Evolutionary conservation across 1,140 invertebrate species (phyloP), one percentile per base, ranked within the genome.

Genomic region (Magallana gigas): DNA sequence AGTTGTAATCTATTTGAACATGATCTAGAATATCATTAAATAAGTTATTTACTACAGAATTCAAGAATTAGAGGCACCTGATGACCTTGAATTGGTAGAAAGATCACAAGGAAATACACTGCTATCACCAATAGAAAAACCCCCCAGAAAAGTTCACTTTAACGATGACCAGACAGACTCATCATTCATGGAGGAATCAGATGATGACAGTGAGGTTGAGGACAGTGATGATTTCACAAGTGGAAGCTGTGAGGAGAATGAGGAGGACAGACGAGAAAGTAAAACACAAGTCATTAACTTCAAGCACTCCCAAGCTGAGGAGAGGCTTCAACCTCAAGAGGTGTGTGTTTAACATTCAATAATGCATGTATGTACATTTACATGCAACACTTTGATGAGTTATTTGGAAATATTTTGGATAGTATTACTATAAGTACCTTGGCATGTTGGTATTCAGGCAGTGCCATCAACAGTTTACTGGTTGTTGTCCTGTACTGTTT

Each of bases 151-250:
- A 71, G 84, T 71, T 57, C 48, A 76, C 18, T 71, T 23, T n/a
- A 14, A 58, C 36, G 87, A 85, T 23, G 80, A 85, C 18, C 76
- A 81, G 83, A 11, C 29, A n/a, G 71, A 60, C 14, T 57, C 59
- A 62, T 83, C 84, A 29, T 58, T 68, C n/a, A 56, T 64, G 18
- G 48, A 16, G 18, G 71, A 85, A 23, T 83, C 80, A 14, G 86
- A 81, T n/a, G 84, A 81, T 36, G 87, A 88, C 8, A 60, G 71
- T 83, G 87, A 88, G 9, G 59, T 76, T 8, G 84, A 82, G 59
- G 48, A 80, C 16, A 68, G 83, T 58, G 83, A 84, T 82, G 85
- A 84, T 62, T 84, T 58, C 16, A 23, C 48, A 9, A 23, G 36
- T 84, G 83, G 57, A 29, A 57, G 18, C 56, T 60, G 83, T 71